Base-by-base conservation (phyloP, 1,140 invertebrate species). In the Saxidomus purpurata region DNA sequence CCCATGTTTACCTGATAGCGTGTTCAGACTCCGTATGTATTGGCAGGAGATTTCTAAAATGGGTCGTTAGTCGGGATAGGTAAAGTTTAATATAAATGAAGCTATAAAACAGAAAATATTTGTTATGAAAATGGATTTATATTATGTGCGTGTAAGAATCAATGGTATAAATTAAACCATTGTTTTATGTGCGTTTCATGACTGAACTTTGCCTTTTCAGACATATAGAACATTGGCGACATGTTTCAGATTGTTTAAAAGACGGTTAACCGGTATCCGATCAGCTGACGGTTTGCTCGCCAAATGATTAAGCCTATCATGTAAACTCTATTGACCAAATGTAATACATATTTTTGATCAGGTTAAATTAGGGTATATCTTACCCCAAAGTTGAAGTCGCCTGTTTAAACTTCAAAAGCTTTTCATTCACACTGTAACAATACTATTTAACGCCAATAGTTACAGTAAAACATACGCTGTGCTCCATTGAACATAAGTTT, bases 361-460 rank as follows among this genome's bases (percentile, higher is more conserved):
- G 38, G 25, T 71, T 71, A 71, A 71, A 38, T 76, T 6, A 25
- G 40, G 38, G 49, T 76, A 76, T 76, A 76, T 25, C 71, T 76
- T 76, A 76, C 15, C 19, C 2, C 8, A 13, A 76, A 49, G 9
- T 31, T 40, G 15, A 15, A 38, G 25, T 15, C 9, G 40, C 22
- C 13, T 76, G 13, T 76, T 49, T 76, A 76, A 76, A 76, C 40
- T 47, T 76, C 71, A 36, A 71, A 76, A 76, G 40, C 17, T 28
- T 40, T 76, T 36, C 40, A 15, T 40, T 38, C 38, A 71, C 67
- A 43, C 13, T 76, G 71, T 76, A 76, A 76, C 71, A 76, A 76
- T 76, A 47, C 71, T 49, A 49, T 47, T 76, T 49, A 43, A 76
- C 38, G 71, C 71, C 71, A 76, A 43, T 76, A 76, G 71, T 76